Evolutionary conservation across 2,888 invertebrate species (phyloP), one percentile per base, ranked within the genome.

Genomic region (Cephus spinipes): DNA sequence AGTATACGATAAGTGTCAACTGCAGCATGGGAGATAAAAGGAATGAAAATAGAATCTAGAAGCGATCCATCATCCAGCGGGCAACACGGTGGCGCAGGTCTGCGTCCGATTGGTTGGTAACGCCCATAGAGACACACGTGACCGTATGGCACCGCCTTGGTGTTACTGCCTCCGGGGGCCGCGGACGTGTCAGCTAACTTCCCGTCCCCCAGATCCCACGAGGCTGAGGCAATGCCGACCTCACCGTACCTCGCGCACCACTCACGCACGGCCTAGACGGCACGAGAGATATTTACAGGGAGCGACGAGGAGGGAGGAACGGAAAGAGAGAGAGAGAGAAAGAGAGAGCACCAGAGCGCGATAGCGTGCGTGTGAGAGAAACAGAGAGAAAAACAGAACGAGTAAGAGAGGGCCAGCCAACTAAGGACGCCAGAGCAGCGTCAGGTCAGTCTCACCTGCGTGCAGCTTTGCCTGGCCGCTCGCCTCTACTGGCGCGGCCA

Each of bases 11-110:
- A 91, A 90, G 89, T 90, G 91, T 91, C 91, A 91, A 91, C 91
- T 90, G 90, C 91, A 90, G 84, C 88, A 87, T 85, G 88, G 86
- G 86, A 91, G 91, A 91, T 91, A 91, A 91, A 91, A 91, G 87
- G 86, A 89, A 87, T 87, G 89, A 88, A 90, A 89, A 90, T 88
- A 90, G 89, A 90, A 90, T 89, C 86, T 85, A 83, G 80, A 79
- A 83, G 85, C 89, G 91, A 91, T 91, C 91, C 91, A 91, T 91
- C 91, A 91, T 89, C 88, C 85, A 87, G 89, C 84, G 88, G 85
- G 87, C 88, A 85, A 87, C 85, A 81, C 81, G 79, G 76, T 69
- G 83, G 83, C 86, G 86, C 85, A 85, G 84, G 77, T 81, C 81
- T 84, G 69, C 69, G 73, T 77, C 68, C 77, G 80, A 90, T 90